A percentile compares a stretch with the other conserved stretches of the same genome.
Conservation (phyloP, 2,113 vertebrate genomes). For the Platanista minor region DNA sequence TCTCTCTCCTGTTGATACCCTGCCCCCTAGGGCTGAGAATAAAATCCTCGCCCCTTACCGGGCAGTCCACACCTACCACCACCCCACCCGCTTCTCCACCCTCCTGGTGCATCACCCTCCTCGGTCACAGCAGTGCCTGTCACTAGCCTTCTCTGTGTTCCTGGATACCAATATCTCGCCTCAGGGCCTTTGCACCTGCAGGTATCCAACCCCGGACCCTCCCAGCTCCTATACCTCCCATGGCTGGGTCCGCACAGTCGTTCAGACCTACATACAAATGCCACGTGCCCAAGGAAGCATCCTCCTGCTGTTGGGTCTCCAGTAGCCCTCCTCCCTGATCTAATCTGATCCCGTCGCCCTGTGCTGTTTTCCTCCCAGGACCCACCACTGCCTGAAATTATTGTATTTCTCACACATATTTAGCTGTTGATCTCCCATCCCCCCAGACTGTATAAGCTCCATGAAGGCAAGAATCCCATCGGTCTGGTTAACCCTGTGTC, state of each 20-base stretch:
- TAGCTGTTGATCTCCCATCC: neutral
- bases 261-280: neutral
- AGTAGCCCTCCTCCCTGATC: accelerated
- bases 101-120: neutral
- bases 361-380: neutral
- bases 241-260: neutral
- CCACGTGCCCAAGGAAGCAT: neutral
- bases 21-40: neutral
- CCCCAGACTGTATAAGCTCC: neutral
- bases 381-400: neutral
- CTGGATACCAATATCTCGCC: accelerated
- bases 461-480: neutral
- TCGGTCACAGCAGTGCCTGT: accelerated
- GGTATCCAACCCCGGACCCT: neutral
- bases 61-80: neutral
- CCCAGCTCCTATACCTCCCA: neutral
- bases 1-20: neutral
- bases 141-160: neutral
- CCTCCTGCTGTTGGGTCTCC: neutral
- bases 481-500: accelerated
- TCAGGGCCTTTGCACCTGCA: neutral
- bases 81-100: accelerated
- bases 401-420: accelerated
- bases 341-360: accelerated
- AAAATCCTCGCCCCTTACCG: accelerated